Base-by-base conservation (phyloP, 2,113 vertebrate species). In the Triplophysa dalaica region DNA sequence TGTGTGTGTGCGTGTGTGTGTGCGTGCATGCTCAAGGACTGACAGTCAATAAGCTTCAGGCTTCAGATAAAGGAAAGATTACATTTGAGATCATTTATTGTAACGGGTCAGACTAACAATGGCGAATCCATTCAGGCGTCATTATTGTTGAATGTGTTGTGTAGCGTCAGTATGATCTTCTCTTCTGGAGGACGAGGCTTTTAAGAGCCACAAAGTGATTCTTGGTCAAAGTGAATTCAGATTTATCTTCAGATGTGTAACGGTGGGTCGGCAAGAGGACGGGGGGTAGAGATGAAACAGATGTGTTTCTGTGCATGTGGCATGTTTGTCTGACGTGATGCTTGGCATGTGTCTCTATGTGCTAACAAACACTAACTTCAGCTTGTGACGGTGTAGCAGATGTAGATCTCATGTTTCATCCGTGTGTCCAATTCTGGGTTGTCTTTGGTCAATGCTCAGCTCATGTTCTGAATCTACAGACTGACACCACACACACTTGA, bases 371-470 rank as follows among this genome's bases (percentile, higher is more conserved):
- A 65, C 77, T 82, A 81, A 77, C 60, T 69, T 68, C 21, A 67
- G 61, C 17, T 62, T 38, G 50, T 63, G 65, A 73, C 26, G 75
- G 73, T 45, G 3, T 7, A 80, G 64, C n/a, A 48, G 54, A 38
- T 60, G 26, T 63, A 33, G 63, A 45, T 9, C 54, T 56, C 33
- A 58, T 58, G 70, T 72, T 58, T 16, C 4, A 19, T 72, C 60
- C 73, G 48, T 24, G 41, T 77, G 48, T 85, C 84, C 84, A 85
- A 81, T 83, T 81, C 84, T 83, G 84, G 84, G 84, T 85, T 64
- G 72, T 79, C 70, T 75, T 52, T 33, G 52, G 81, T 68, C 24
- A 70, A 77, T 78, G 79, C 78, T 41, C 21, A 70, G 17, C 17
- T 58, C 8, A 21, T n/a, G 16, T 19, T 58, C n/a, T 58, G 19